phyloP scores from a whole-genome alignment of 2,113 vertebrate species.

The Amphiprion ocellaris region DNA sequence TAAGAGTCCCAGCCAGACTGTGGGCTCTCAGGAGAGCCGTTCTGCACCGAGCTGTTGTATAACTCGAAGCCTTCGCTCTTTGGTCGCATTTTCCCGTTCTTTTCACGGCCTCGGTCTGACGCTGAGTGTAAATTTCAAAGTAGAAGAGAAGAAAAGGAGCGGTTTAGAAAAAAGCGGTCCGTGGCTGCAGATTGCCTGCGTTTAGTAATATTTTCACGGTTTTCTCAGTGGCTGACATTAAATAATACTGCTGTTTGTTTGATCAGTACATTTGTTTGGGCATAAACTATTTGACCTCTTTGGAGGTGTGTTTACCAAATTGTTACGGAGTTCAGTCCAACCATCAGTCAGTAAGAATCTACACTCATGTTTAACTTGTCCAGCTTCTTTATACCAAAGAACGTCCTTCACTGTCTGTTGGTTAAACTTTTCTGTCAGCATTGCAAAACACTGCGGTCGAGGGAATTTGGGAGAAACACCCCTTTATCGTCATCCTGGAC shows the following conservation, averaged over 20 bases:
- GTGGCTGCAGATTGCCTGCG: neutral
- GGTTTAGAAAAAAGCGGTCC: neutral
- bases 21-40: conserved; percentile 95
- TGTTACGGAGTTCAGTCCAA: neutral
- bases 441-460: conserved; percentile 41
- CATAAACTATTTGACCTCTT: neutral
- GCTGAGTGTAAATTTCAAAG: conserved; percentile 61
- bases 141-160: neutral
- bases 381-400: conserved; percentile 15
- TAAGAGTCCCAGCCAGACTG: conserved; percentile 93
- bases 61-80: conserved; percentile 99
- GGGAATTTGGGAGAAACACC: conserved; percentile 51
- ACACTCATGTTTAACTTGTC: neutral
- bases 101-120: conserved; percentile 89
- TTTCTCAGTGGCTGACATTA: neutral
- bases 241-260: neutral
- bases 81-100: conserved; percentile 94
- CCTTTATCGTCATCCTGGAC: conserved; percentile 53
- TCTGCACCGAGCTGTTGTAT: conserved; percentile 93
- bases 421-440: conserved; percentile 10
- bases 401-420: conserved; percentile 25
- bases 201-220: neutral
- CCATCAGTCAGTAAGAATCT: conserved; percentile 1
- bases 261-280: neutral
- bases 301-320: neutral